Base-by-base conservation (phyloP, 2,113 vertebrate genomes). In the Lampris incognitus region DNA sequence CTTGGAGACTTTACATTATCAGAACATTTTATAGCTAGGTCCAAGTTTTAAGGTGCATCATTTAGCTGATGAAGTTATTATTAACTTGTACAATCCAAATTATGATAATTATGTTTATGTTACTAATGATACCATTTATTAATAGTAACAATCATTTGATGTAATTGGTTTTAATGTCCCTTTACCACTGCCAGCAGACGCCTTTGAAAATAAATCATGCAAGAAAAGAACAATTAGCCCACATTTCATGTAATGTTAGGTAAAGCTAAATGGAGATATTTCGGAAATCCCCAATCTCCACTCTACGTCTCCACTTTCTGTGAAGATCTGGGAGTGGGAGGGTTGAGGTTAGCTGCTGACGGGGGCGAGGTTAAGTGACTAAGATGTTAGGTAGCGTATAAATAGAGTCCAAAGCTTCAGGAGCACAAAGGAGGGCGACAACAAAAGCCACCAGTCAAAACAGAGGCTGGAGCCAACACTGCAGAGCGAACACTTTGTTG, bases 301-400 rank as follows among this genome's bases (percentile, higher is more conserved):
- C 54, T 81, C 6, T 83, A 52, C 66, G n/a, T 42, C 52, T 46
- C 40, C 54, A 66, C 24, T 24, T n/a, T 24, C 37, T 81, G 75
- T 78, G 56, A 67, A 82, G 46, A 74, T 60, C 13, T 71, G 44
- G 39, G 44, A 68, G 82, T 78, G 85, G 88, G 89, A 87, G 91
- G 82, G 62, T 54, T 91, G 87, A 85, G 80, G 85, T 86, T 78
- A 39, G 71, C 44, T 62, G 86, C 66, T 72, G 85, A 86, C 36
- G 77, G 88, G 79, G 66, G 46, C 38, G 38, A 79, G 79, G 70
- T 74, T 5, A 77, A 69, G 88, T 93, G 92, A 94, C 89, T 94
- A 92, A 91, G 85, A 76, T 57, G 10, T 74, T 65, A 13, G 8
- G 2, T 42, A 70, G 80, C 66, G 89, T 94, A 94, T 89, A 94